A percentile compares a stretch with the other conserved stretches of the same genome.
Evolutionary conservation across 2,113 vertebrate genomes (phyloP).

Genomic region (Chaetorhynchus papuensis): DNA sequence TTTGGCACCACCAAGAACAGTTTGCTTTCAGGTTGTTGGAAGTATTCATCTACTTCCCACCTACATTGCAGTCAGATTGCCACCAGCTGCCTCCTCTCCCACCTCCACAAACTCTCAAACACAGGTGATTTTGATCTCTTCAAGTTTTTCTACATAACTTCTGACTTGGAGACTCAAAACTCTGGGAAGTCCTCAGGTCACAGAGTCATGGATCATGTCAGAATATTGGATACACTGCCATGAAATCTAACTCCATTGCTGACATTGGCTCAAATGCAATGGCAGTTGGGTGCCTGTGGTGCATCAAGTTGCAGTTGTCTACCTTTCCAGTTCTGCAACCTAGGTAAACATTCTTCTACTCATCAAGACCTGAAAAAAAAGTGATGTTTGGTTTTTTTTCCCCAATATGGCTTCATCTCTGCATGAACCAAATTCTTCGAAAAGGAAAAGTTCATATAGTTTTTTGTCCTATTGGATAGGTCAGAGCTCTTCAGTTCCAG

Average conservation of each 20-base stretch:
- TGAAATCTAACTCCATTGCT: neutral
- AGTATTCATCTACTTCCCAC: neutral
- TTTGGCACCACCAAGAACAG: neutral
- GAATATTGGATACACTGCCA: neutral
- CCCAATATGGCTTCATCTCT: neutral
- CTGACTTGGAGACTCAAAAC: neutral
- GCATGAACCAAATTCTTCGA: neutral
- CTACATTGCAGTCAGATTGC: neutral
- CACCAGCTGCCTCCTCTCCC: neutral
- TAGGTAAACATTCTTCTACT: neutral
- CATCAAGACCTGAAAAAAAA: neutral
- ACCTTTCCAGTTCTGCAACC: neutral
- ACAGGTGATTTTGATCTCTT: neutral
- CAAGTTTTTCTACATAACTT: neutral
- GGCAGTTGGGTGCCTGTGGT: neutral
- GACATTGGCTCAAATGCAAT: neutral
- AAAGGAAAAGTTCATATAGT: neutral
- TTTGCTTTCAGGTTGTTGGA: neutral
- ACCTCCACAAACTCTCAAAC: neutral
- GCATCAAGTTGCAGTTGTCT: neutral
- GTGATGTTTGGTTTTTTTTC: neutral
- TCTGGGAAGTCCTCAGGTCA: neutral
- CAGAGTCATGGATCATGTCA: neutral
- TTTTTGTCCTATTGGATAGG: neutral
- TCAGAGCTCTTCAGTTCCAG: neutral